These are phyloP conservation scores for Leptestheria dahalacensis DNA, from an alignment of 1,140 invertebrate genomes.

Conservation along the genomic window DNA sequence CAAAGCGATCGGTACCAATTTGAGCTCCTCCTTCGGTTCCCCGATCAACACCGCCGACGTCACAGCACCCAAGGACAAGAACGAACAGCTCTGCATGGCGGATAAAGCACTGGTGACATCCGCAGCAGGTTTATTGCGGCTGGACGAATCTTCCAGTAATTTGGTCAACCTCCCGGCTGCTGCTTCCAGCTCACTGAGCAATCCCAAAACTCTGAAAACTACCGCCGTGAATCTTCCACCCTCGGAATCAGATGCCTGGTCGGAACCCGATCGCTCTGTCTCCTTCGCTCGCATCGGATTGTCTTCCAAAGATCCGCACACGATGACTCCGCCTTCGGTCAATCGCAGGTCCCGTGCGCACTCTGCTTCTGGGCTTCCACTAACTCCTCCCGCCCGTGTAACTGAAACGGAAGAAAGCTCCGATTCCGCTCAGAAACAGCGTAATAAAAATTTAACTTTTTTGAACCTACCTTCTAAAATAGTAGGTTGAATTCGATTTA, in stretches of 20 bases:
- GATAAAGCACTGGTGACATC: not conserved
- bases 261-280: constrained; percentile 62
- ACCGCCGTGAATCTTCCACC: constrained; percentile 25
- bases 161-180: not conserved
- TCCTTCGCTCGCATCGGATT: constrained; percentile 60
- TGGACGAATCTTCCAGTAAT: not conserved
- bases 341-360: not conserved
- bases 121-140: not conserved
- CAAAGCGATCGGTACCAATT: not conserved
- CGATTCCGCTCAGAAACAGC: not conserved
- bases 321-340: not conserved
- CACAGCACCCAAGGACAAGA: not conserved
- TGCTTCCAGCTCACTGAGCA: not conserved
- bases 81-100: not conserved
- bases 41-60: not conserved
- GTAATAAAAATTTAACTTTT: not conserved
- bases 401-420: not conserved
- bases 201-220: not conserved
- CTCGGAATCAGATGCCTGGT: constrained; percentile 68
- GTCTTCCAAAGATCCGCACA: not conserved
- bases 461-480: too few relatives aligned
- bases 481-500: too few relatives aligned
- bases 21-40: not conserved
- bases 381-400: too few relatives aligned
- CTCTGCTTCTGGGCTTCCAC: not conserved